phyloP scores from a whole-genome alignment of 2,113 vertebrate species.

The Chrysemys picta region DNA sequence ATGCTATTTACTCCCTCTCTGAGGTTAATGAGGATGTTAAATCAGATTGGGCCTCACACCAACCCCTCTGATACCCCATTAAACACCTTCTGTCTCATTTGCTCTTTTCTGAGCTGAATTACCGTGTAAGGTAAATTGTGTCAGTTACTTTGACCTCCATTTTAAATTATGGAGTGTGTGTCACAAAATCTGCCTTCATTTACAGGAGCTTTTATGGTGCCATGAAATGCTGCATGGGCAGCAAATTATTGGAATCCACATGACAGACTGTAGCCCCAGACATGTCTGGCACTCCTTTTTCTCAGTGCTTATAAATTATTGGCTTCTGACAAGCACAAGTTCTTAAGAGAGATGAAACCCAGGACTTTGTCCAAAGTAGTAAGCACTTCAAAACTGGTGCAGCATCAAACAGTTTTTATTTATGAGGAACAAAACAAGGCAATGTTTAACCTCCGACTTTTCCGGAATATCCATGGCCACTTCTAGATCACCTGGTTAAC shows the following conservation, averaged over 20 bases:
- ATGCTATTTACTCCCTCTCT: background rate
- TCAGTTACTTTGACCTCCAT: background rate
- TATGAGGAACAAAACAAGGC: constrained; percentile 6
- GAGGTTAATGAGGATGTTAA: background rate
- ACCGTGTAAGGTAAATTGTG: background rate
- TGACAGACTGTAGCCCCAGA: constrained; percentile 12
- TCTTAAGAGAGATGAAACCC: constrained; percentile 44
- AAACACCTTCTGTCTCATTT: background rate
- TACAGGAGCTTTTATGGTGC: background rate
- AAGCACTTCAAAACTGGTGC: background rate
- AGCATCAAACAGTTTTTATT: constrained; percentile 41
- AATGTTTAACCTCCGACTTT: constrained; percentile 36
- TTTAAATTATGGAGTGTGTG: background rate
- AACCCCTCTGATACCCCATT: background rate
- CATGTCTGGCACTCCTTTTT: background rate
- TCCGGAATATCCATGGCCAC: background rate
- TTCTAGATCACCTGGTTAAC: constrained; percentile 25
- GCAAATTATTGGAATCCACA: background rate
- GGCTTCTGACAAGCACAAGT: constrained; percentile 21
- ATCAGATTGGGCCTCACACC: background rate
- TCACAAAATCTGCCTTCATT: constrained; percentile 27
- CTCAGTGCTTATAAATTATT: constrained; percentile 35
- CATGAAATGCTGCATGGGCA: background rate
- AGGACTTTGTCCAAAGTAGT: background rate
- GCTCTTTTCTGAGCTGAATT: constrained; percentile 6